Percentiles rank a stretch among this genome's conserved stretches.
These are phyloP conservation scores for Halichondria panicea DNA, from an alignment of 37 sponge, comb jelly and placozoan species.

Conservation along the genomic window DNA sequence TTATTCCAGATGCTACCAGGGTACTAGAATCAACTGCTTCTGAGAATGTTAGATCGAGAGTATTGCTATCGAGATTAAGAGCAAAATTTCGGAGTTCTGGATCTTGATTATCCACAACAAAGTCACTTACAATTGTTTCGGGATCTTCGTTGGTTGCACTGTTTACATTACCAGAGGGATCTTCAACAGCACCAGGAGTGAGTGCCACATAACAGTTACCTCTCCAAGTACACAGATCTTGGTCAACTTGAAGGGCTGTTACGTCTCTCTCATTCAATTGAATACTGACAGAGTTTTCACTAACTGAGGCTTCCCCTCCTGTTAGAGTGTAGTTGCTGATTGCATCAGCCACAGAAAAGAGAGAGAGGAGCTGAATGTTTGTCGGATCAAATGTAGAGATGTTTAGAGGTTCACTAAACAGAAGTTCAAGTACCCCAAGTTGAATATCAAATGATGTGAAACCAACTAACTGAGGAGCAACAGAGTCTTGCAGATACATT, in stretches of 20 bases:
- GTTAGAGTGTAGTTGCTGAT: slow-evolving; percentile 65
- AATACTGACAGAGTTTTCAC: slow-evolving; percentile 45
- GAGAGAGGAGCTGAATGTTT: slow-evolving; percentile 46
- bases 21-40: slow-evolving; percentile 75
- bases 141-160: slow-evolving; percentile 15
- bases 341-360: slow-evolving; percentile 69
- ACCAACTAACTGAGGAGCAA: slow-evolving; percentile 40
- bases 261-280: slow-evolving; percentile 49
- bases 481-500: slow-evolving; percentile 41
- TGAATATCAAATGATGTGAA: slow-evolving; percentile 58
- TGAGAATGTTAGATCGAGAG: slow-evolving; percentile 66
- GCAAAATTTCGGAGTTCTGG: slow-evolving; percentile 62
- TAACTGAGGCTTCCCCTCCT: slow-evolving; percentile 36
- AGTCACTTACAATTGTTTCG: slow-evolving; percentile 56
- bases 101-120: slow-evolving; percentile 46
- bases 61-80: slow-evolving; percentile 55
- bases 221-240: slow-evolving; percentile 80
- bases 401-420: slow-evolving; percentile 84
- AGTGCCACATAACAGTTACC: slow-evolving; percentile 87
- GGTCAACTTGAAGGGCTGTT: slow-evolving; percentile 53
- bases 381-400: slow-evolving; percentile 76
- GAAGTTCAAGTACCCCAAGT: slow-evolving; percentile 51
- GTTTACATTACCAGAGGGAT: slow-evolving; percentile 60
- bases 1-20: slow-evolving; percentile 52
- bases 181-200: slow-evolving; percentile 49